phyloP scores from a whole-genome alignment of 2,113 vertebrate genomes.

The Eublepharis macularius region DNA sequence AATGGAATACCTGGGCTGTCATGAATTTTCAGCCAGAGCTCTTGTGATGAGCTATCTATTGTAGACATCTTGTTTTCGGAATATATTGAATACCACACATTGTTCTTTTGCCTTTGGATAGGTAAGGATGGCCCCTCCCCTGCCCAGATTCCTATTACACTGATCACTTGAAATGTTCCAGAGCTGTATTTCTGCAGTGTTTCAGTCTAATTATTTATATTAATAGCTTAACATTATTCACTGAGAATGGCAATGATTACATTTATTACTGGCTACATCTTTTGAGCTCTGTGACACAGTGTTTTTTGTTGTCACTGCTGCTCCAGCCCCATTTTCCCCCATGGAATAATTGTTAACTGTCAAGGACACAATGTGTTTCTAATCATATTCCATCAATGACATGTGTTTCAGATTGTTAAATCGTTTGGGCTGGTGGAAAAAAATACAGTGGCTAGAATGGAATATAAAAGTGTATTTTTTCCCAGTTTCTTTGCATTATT shows the following conservation, averaged over 20 bases:
- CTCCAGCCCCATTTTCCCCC: conserved; percentile 50
- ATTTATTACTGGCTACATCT: conserved; percentile 40
- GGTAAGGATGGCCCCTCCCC: background rate
- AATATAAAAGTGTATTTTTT: conserved; percentile 71
- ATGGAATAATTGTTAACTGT: conserved; percentile 74
- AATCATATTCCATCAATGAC: conserved; percentile 73
- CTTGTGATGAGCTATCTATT: background rate
- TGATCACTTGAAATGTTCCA: conserved; percentile 22
- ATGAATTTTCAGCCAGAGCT: conserved; percentile 20
- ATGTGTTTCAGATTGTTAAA: conserved; percentile 76
- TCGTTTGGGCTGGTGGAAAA: conserved; percentile 57
- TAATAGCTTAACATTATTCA: conserved; percentile 31
- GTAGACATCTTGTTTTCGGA: conserved; percentile 1
- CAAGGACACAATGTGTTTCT: conserved; percentile 72
- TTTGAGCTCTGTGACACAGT: conserved; percentile 38
- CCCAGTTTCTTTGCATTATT: conserved; percentile 76
- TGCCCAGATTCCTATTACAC: conserved; percentile 22
- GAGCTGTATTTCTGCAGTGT: conserved; percentile 35
- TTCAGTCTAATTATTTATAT: conserved; percentile 43
- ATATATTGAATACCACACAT: conserved; percentile 18
- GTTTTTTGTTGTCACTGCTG: conserved; percentile 49
- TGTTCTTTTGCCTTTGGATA: background rate
- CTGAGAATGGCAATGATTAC: conserved; percentile 1
- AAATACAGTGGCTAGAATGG: conserved; percentile 66
- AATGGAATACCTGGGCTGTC: conserved; percentile 34